phyloP scores from a whole-genome alignment of 2,888 invertebrate genomes.

The Eueremaeus valkanovi region DNA sequence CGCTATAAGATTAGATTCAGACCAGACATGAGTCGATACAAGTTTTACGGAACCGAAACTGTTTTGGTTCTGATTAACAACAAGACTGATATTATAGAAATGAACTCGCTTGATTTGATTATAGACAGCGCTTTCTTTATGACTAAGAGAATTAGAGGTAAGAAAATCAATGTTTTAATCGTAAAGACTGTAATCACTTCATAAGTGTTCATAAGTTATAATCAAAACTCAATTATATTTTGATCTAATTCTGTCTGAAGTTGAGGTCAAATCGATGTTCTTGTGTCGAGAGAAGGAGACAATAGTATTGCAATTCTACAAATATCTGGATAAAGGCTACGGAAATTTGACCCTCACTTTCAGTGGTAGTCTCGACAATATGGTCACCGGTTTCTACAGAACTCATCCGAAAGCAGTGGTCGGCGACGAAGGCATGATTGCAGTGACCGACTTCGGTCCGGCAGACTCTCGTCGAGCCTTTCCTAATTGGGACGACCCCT shows the following conservation, averaged over 20 bases:
- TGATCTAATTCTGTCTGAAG: not conserved
- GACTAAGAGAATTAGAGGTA: constrained; percentile 34
- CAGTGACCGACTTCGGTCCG: constrained; percentile 40
- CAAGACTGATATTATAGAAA: constrained; percentile 51
- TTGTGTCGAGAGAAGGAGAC: constrained; percentile 29
- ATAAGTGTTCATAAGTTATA: not conserved
- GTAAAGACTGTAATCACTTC: too few species aligned
- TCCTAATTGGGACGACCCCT: constrained; percentile 44
- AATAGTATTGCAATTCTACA: constrained; percentile 32
- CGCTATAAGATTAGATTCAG: constrained; percentile 26
- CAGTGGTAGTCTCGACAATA: constrained; percentile 72
- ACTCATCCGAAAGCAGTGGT: constrained; percentile 65
- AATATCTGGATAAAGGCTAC: constrained; percentile 11
- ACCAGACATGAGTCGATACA: not conserved
- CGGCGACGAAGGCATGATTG: constrained; percentile 62
- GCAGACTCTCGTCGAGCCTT: constrained; percentile 41
- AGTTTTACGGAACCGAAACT: constrained; percentile 39
- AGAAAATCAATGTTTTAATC: not conserved
- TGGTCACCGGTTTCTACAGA: constrained; percentile 84
- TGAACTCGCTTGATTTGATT: constrained; percentile 28
- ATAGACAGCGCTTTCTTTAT: constrained; percentile 28
- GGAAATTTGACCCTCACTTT: constrained; percentile 58
- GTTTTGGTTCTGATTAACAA: constrained; percentile 67
- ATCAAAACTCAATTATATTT: not conserved
- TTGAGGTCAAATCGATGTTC: constrained; percentile 1